Conservation (phyloP, 2,888 invertebrate species). For the Glyphotaelius pellucidus region DNA sequence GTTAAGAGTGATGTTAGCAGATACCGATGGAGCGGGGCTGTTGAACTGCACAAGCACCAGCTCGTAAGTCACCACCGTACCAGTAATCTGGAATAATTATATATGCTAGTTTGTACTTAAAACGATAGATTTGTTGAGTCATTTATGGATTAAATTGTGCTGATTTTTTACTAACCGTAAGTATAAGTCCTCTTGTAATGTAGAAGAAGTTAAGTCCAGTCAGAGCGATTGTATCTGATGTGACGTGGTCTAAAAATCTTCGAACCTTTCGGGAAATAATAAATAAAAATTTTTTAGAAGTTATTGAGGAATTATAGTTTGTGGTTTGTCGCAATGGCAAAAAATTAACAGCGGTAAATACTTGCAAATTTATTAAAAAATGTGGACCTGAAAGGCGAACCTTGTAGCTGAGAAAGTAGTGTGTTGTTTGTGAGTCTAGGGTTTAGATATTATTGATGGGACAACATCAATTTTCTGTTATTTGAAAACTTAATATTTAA, state of each 20-base stretch:
- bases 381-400: background rate
- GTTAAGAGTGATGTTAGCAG: conserved; percentile 61
- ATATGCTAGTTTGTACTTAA: background rate
- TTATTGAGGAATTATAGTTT: background rate
- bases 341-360: too few relatives aligned
- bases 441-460: background rate
- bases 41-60: conserved; percentile 72
- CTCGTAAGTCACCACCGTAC: conserved; percentile 77
- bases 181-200: conserved; percentile 77
- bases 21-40: conserved; percentile 48
- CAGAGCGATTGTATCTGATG: conserved; percentile 77
- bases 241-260: conserved; percentile 79
- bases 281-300: background rate
- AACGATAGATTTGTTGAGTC: background rate
- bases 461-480: too few relatives aligned
- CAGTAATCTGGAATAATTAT: conserved; percentile 73
- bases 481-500: too few relatives aligned
- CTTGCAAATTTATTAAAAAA: background rate
- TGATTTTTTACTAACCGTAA: conserved; percentile 73
- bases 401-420: background rate
- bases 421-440: background rate
- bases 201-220: conserved; percentile 79
- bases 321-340: too few relatives aligned
- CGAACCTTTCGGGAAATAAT: conserved; percentile 73
- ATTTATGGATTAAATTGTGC: background rate